phyloP scores from a whole-genome alignment of 2,888 invertebrate genomes.

The Hesperia comma region DNA sequence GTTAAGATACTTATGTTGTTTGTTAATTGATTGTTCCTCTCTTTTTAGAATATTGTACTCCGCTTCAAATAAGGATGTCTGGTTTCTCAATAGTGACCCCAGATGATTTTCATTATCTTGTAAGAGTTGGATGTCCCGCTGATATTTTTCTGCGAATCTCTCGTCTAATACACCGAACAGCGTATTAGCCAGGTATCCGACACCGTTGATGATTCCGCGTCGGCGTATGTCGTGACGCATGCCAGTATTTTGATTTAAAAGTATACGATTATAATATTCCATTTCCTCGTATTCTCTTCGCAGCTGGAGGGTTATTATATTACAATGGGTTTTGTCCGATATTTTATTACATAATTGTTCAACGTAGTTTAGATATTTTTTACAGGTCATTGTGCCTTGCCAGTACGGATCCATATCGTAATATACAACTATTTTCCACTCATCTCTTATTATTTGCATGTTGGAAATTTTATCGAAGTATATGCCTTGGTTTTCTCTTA shows the following conservation, averaged over 20 bases:
- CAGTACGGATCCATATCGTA: slow-evolving; percentile 34
- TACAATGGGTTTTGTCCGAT: slow-evolving; percentile 11
- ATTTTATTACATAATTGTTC: slow-evolving; percentile 10
- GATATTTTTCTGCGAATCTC: slow-evolving; percentile 40
- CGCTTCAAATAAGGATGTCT: slow-evolving; percentile 24
- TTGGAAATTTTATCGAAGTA: slow-evolving; percentile 30
- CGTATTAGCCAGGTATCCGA: slow-evolving; percentile 38
- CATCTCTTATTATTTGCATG: slow-evolving; percentile 25
- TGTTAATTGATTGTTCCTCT: slow-evolving; percentile 20
- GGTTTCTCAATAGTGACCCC: slow-evolving; percentile 15
- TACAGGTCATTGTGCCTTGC: slow-evolving; percentile 18
- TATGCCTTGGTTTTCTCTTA: slow-evolving; percentile 24
- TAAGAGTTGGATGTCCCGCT: slow-evolving; percentile 21
- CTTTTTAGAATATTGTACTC: slow-evolving; percentile 19
- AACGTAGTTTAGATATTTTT: slow-evolving; percentile 3
- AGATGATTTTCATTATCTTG: slow-evolving; percentile 29
- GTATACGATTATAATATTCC: slow-evolving; percentile 30
- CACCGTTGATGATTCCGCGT: slow-evolving; percentile 41
- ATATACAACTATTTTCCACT: slow-evolving; percentile 32
- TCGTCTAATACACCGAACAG: slow-evolving; percentile 42
- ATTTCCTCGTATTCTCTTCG: slow-evolving; percentile 7
- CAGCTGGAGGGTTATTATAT: slow-evolving; percentile 9
- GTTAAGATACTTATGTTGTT: slow-evolving; percentile 19
- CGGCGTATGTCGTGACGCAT: slow-evolving; percentile 21
- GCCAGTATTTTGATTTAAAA: slow-evolving; percentile 35